phyloP scores from a whole-genome alignment of 2,113 vertebrate species.

The Motacilla alba region DNA sequence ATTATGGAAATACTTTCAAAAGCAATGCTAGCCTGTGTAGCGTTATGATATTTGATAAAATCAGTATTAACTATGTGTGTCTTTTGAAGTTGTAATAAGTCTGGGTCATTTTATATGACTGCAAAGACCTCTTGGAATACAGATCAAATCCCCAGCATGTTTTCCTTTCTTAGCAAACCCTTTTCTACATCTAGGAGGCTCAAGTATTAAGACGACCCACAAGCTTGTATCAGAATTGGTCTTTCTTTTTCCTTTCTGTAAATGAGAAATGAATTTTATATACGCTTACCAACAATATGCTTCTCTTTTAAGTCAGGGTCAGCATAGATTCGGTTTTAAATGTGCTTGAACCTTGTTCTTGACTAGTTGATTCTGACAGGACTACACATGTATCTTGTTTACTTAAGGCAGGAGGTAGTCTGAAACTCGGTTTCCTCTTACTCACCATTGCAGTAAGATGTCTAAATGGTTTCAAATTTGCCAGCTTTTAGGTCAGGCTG shows the following conservation, averaged over 20 bases:
- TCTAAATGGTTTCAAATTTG: background rate
- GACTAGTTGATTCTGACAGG: conserved; percentile 32
- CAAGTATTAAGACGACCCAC: background rate
- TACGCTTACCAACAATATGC: background rate
- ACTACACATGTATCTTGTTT: conserved; percentile 47
- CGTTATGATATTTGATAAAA: conserved; percentile 63
- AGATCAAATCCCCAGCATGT: conserved; percentile 68
- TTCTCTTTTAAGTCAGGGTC: conserved; percentile 10
- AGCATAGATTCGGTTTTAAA: background rate
- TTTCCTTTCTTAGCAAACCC: conserved; percentile 65
- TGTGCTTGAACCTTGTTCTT: background rate
- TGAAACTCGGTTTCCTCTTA: conserved; percentile 42
- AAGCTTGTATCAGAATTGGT: background rate
- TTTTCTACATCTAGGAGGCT: conserved; percentile 51
- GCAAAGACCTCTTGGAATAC: conserved; percentile 64
- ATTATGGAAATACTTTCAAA: conserved; percentile 60
- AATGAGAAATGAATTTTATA: conserved; percentile 1
- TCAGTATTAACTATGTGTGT: conserved; percentile 55
- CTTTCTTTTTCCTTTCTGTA: conserved; percentile 29
- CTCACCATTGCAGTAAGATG: background rate
- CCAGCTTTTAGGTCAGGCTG: background rate
- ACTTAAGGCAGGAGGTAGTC: conserved; percentile 21
- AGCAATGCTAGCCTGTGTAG: conserved; percentile 27
- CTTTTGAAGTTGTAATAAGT: conserved; percentile 67
- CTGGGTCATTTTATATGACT: conserved; percentile 62